Percentiles rank a stretch among this genome's conserved stretches.
These are phyloP conservation scores for Asteroscopus sphinx DNA, from an alignment of 2,888 invertebrate species.

Conservation along the genomic window DNA sequence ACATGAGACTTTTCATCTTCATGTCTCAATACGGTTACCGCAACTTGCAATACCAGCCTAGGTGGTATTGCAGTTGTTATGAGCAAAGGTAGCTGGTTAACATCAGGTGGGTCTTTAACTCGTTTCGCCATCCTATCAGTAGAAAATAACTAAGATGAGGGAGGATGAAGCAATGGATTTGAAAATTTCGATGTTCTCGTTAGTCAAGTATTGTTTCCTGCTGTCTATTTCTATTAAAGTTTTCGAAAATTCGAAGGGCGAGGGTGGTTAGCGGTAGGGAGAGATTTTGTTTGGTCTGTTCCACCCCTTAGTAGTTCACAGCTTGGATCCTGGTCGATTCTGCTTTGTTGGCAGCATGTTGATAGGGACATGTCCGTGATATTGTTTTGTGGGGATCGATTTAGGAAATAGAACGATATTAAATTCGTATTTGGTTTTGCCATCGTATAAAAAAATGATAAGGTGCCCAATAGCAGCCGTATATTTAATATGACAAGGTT, in stretches of 20 bases:
- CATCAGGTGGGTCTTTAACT: too few species aligned
- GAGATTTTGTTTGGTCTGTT: constrained; percentile 47
- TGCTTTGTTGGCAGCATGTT: constrained; percentile 39
- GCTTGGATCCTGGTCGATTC: constrained; percentile 30
- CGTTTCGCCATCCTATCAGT: too few species aligned
- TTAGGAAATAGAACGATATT: constrained; percentile 11
- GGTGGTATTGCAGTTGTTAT: too few species aligned
- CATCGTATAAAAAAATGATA: too few species aligned
- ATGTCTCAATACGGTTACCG: too few species aligned
- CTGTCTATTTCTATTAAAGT: constrained; percentile 56
- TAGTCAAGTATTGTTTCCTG: constrained; percentile 38
- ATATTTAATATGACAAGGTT: too few species aligned
- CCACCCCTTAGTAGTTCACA: constrained; percentile 33
- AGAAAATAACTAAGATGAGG: not conserved
- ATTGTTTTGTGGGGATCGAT: constrained; percentile 22
- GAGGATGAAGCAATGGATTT: constrained; percentile 12
- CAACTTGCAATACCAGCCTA: too few species aligned
- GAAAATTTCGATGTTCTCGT: not conserved
- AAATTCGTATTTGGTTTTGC: constrained; percentile 2
- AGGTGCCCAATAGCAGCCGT: too few species aligned
- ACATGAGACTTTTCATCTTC: too few species aligned
- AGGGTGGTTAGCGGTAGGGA: constrained; percentile 51
- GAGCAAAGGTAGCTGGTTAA: too few species aligned
- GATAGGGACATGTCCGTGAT: constrained; percentile 32
- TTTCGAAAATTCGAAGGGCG: constrained; percentile 50